Percentiles rank a stretch among this genome's conserved stretches.
These are phyloP conservation scores for Taenaris catops DNA, from an alignment of 2,888 invertebrate species.

Conservation along the genomic window DNA sequence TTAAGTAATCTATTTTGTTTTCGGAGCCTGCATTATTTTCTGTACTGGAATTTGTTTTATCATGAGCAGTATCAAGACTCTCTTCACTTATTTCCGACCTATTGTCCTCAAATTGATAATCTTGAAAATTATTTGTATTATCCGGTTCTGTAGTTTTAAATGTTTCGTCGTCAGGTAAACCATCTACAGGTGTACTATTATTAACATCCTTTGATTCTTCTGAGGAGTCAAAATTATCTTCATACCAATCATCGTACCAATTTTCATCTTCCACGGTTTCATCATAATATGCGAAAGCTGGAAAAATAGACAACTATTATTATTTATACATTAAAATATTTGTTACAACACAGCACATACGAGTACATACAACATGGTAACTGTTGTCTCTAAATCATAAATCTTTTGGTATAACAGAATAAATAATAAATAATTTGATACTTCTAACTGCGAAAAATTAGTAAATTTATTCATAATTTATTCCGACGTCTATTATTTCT, in stretches of 20 bases:
- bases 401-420: too few species aligned
- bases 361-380: too few species aligned
- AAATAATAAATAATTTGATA: too few species aligned
- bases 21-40: neutral
- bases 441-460: too few species aligned
- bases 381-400: too few species aligned
- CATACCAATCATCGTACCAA: slow-evolving; percentile 26
- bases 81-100: slow-evolving; percentile 34
- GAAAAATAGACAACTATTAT: too few species aligned
- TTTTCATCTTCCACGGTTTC: slow-evolving; percentile 8
- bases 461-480: too few species aligned
- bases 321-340: too few species aligned
- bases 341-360: too few species aligned
- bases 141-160: slow-evolving; percentile 12
- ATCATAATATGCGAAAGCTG: slow-evolving; percentile 4
- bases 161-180: slow-evolving; percentile 19
- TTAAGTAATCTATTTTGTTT: slow-evolving; percentile 1
- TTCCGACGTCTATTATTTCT: too few species aligned
- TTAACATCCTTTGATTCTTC: slow-evolving; percentile 2
- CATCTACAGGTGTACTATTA: slow-evolving; percentile 15
- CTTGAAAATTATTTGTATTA: slow-evolving; percentile 27
- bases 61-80: slow-evolving; percentile 1
- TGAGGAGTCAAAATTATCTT: slow-evolving; percentile 5
- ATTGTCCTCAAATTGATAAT: slow-evolving; percentile 57
- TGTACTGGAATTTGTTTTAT: neutral